Conservation (phyloP, 2,888 invertebrate genomes). For the Aplocera efformata region DNA sequence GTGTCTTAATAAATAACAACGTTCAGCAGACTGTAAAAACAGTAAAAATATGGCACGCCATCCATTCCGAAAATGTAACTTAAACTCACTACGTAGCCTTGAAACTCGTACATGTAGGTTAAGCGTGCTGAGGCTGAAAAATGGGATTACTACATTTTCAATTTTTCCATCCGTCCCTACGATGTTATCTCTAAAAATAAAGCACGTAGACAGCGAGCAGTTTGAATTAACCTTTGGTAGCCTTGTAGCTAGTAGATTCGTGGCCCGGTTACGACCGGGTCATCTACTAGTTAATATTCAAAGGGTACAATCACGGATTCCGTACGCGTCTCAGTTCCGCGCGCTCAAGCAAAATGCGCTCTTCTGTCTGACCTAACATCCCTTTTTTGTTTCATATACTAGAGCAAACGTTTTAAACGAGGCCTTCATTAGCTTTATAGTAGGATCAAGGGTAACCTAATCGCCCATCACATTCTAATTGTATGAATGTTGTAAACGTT, state of each 20-base stretch:
- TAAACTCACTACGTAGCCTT: slow-evolving; percentile 17
- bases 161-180: slow-evolving; percentile 35
- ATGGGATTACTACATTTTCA: slow-evolving; percentile 32
- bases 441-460: not conserved
- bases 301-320: slow-evolving; percentile 72
- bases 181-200: slow-evolving; percentile 42
- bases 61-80: slow-evolving; percentile 15
- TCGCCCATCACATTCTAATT: not conserved
- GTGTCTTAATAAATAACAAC: not conserved
- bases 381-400: slow-evolving; percentile 51
- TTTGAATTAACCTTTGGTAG: slow-evolving; percentile 63
- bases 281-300: slow-evolving; percentile 77
- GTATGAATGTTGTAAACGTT: no score
- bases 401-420: slow-evolving; percentile 35
- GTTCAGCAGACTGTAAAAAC: slow-evolving; percentile 2
- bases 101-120: slow-evolving; percentile 22
- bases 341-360: slow-evolving; percentile 25
- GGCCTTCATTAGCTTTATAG: slow-evolving; percentile 8
- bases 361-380: slow-evolving; percentile 41
- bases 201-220: slow-evolving; percentile 49
- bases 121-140: slow-evolving; percentile 27
- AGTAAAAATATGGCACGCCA: slow-evolving; percentile 10
- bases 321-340: slow-evolving; percentile 57
- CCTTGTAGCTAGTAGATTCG: slow-evolving; percentile 57
- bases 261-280: slow-evolving; percentile 63